phyloP scores from a whole-genome alignment of 2,797 vertebrate species.

The Gallinago stenura region DNA sequence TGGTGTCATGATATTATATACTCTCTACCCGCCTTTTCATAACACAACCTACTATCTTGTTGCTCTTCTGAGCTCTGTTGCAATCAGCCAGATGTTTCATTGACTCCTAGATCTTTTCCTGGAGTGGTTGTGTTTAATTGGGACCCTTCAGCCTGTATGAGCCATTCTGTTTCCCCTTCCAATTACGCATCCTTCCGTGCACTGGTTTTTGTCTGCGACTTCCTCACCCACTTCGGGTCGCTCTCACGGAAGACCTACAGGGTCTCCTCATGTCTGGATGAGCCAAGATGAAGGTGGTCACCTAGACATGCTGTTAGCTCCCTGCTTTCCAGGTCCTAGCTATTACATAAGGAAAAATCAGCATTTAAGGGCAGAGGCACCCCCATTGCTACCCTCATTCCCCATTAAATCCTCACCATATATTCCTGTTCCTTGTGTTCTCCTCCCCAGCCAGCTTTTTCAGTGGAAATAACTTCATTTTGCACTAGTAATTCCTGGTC shows the following conservation, averaged over 20 bases:
- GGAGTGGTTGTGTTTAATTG: slow-evolving; percentile 73
- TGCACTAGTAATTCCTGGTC: neutral
- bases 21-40: slow-evolving; percentile 71
- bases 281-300: neutral
- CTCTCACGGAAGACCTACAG: fast-evolving
- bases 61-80: slow-evolving; percentile 66
- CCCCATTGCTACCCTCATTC: neutral
- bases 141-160: slow-evolving; percentile 69
- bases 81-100: slow-evolving; percentile 81
- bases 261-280: neutral
- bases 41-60: slow-evolving; percentile 67
- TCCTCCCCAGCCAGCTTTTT: neutral
- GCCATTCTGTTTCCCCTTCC: slow-evolving; percentile 69
- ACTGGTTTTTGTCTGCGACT: neutral
- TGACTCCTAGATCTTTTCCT: slow-evolving; percentile 74
- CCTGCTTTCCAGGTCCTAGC: neutral
- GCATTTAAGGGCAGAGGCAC: neutral
- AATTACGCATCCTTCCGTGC: neutral
- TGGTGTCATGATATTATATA: slow-evolving; percentile 55
- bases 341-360: neutral
- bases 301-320: neutral
- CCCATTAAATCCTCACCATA: neutral
- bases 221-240: neutral
- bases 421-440: neutral
- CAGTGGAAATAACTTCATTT: neutral